phyloP scores from a whole-genome alignment of 2,113 vertebrate species.

The Lasiurus borealis region DNA sequence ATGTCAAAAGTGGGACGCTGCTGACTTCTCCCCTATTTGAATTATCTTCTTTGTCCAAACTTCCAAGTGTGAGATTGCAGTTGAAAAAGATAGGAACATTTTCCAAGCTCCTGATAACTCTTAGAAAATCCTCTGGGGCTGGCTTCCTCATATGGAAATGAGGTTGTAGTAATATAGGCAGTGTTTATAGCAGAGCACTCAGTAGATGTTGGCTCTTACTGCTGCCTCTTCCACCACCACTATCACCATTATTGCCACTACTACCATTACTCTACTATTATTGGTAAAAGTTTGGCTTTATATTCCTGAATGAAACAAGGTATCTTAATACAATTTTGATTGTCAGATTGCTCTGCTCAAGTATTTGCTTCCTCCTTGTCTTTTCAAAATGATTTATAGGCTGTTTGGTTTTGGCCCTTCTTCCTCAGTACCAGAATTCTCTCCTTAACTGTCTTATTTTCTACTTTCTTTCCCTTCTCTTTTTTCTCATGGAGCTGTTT shows the following conservation, averaged over 20 bases:
- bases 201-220: not conserved
- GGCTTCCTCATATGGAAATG: not conserved
- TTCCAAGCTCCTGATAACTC: not conserved
- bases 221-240: too few species aligned
- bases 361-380: not conserved
- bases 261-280: not conserved
- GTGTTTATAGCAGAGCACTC: not conserved
- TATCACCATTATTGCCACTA: too few species aligned
- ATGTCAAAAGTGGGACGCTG: not conserved
- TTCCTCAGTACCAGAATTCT: not conserved
- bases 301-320: not conserved
- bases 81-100: slow-evolving; percentile 32
- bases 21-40: not conserved
- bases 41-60: not conserved
- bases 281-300: not conserved
- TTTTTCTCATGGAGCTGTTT: not conserved
- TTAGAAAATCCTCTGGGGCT: not conserved
- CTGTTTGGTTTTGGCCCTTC: not conserved
- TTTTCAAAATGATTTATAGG: slow-evolving; percentile 18
- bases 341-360: not conserved
- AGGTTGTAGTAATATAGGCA: not conserved
- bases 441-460: not conserved
- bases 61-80: not conserved
- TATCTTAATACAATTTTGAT: not conserved
- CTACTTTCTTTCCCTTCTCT: not conserved